A percentile compares a stretch with the other conserved stretches of the same genome.
phyloP scores from a whole-genome alignment of 2,113 vertebrate genomes.

The Pseudorectes ferrugineus region DNA sequence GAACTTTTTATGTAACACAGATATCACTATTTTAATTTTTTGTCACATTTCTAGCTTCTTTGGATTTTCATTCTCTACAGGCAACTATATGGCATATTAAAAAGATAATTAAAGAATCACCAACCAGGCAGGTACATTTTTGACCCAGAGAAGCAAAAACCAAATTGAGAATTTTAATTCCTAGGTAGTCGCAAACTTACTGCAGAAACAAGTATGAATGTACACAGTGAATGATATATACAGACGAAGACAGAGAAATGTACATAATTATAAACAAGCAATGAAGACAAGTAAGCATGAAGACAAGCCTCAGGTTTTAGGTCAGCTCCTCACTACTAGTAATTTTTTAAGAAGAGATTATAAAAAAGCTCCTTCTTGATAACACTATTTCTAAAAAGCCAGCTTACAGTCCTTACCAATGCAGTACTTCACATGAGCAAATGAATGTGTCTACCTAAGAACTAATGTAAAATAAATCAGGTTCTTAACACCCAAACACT shows the following conservation, averaged over 20 bases:
- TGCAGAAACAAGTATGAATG: neutral
- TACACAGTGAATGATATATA: neutral
- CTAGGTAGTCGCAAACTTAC: neutral
- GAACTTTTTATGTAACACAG: neutral
- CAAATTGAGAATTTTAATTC: neutral
- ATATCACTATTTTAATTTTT: neutral
- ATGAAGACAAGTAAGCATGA: constrained; percentile 57
- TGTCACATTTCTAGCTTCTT: neutral
- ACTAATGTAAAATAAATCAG: neutral
- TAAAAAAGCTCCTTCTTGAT: neutral
- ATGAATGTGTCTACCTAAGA: neutral
- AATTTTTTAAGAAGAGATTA: neutral
- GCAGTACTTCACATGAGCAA: neutral
- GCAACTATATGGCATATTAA: neutral
- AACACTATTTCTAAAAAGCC: neutral
- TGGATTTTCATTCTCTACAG: neutral
- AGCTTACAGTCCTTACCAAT: neutral
- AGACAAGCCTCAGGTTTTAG: neutral
- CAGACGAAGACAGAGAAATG: neutral
- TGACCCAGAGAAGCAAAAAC: neutral
- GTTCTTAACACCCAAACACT: neutral
- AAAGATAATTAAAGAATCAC: neutral
- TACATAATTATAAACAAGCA: constrained; percentile 2
- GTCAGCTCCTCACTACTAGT: neutral
- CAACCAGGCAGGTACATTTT: neutral